These are phyloP conservation scores for Heloderma charlesbogerti DNA, from an alignment of 2,113 vertebrate species.

Conservation along the genomic window DNA sequence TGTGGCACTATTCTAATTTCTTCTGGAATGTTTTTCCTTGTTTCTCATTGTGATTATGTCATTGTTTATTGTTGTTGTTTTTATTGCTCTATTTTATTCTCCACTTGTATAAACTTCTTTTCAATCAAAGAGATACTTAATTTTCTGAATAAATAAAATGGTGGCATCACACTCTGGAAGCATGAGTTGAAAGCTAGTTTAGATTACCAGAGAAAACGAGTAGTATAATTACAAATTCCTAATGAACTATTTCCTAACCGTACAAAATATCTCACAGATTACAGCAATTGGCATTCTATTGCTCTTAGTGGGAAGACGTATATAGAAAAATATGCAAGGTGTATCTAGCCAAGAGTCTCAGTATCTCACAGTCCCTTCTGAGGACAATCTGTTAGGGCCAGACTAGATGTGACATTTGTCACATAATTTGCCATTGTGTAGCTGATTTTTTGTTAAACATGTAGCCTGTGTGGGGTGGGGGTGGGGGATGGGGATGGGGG, in stretches of 20 bases:
- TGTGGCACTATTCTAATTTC: background rate
- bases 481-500: no score
- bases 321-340: background rate
- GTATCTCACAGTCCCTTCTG: background rate
- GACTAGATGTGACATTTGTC: background rate
- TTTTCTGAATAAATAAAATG: background rate
- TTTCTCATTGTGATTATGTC: background rate
- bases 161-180: background rate
- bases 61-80: background rate
- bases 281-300: background rate
- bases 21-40: background rate
- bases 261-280: background rate
- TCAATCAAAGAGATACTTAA: background rate
- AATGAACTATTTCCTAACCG: background rate
- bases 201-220: constrained; percentile 22
- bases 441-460: background rate
- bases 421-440: background rate
- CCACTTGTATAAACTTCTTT: background rate
- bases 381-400: background rate
- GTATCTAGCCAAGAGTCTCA: background rate
- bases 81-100: background rate
- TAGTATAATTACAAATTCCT: constrained; percentile 18
- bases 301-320: rapidly evolving
- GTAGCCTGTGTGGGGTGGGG: background rate
- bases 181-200: constrained; percentile 18